A percentile compares a stretch with the other conserved stretches of the same genome.
Evolutionary conservation across 35 echinoderm and acorn worm genomes (phyloP).

Genomic region (Ophiothrix spiculata): DNA sequence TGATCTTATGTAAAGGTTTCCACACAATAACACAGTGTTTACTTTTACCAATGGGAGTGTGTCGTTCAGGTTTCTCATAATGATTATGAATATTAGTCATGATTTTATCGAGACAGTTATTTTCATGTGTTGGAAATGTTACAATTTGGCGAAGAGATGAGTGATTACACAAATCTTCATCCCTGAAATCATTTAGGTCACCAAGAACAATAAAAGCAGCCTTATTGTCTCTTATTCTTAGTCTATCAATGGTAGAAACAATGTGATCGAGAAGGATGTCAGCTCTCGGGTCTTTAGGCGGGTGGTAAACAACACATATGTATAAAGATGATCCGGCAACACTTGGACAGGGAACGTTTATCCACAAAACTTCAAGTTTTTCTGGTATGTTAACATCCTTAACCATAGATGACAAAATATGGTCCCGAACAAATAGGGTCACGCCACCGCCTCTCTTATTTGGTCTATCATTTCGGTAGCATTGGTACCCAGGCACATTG

Average conservation of each 20-base stretch:
- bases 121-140: too few species aligned
- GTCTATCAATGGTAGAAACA: neutral
- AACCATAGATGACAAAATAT: neutral
- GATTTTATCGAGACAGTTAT: too few species aligned
- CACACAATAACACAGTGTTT: too few species aligned
- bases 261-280: neutral
- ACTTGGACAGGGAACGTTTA: neutral
- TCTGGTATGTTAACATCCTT: neutral
- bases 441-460: neutral
- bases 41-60: too few species aligned
- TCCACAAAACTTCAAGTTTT: neutral
- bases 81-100: too few species aligned
- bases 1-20: too few species aligned
- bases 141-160: neutral
- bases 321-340: neutral
- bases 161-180: neutral
- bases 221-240: neutral
- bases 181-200: neutral
- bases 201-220: neutral
- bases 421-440: neutral
- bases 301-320: neutral
- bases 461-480: neutral
- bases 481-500: neutral
- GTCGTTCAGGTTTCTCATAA: too few species aligned
- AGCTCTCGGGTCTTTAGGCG: neutral